Evolutionary conservation across 2,113 vertebrate genomes (phyloP).

Genomic region (Piaya cayana): DNA sequence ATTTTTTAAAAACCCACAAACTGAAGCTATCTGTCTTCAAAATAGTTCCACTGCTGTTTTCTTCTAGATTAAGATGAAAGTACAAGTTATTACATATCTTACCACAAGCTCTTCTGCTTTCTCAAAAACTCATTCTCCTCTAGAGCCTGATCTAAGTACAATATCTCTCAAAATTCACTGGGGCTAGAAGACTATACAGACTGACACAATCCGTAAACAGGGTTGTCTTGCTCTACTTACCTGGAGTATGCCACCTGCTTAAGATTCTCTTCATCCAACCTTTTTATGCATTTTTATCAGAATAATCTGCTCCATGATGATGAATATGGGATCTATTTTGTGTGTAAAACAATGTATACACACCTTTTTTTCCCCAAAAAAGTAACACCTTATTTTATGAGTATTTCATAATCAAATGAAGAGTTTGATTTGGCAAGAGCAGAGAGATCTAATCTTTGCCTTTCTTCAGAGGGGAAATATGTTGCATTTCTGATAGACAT

Average conservation of each 20-base stretch:
- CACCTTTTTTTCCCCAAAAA: neutral
- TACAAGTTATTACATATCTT: neutral
- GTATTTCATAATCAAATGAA: neutral
- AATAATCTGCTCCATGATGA: slow-evolving; percentile 73
- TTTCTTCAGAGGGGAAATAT: neutral
- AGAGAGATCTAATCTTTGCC: neutral
- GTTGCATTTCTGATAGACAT: neutral
- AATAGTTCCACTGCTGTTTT: neutral
- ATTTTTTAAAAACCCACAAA: neutral
- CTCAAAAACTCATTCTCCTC: neutral
- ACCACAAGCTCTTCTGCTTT: neutral
- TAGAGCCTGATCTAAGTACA: neutral
- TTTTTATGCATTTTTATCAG: slow-evolving; percentile 78
- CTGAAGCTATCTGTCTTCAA: neutral
- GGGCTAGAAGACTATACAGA: neutral
- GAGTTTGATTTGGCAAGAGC: neutral
- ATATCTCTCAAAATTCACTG: neutral
- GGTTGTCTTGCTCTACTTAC: neutral
- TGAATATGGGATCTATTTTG: slow-evolving; percentile 76
- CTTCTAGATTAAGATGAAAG: neutral
- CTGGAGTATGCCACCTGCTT: slow-evolving; percentile 75
- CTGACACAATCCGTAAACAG: neutral
- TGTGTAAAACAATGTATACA: slow-evolving; percentile 70
- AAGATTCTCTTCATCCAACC: slow-evolving; percentile 67
- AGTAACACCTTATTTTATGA: neutral